Conservation (phyloP, 2,113 vertebrate genomes). For the Muntiacus reevesi region DNA sequence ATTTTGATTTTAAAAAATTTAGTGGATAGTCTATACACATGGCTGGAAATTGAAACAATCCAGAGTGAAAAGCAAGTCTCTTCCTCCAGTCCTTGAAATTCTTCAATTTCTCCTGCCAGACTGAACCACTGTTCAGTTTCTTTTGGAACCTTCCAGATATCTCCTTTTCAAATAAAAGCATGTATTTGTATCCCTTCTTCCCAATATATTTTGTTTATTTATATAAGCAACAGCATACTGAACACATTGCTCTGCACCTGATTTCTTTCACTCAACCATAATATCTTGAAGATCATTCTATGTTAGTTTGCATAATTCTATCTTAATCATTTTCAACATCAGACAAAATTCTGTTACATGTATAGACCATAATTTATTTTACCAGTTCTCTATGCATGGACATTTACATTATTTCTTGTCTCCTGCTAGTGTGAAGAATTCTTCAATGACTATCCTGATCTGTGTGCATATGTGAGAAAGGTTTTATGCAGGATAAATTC, state of each 20-base stretch:
- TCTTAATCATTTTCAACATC: not conserved
- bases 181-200: not conserved
- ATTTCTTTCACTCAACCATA: not conserved
- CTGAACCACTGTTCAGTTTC: not conserved
- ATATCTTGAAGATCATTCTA: not conserved
- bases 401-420: not conserved
- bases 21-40: not conserved
- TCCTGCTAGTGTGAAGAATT: not conserved
- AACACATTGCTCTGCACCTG: not conserved
- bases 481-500: not conserved
- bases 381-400: not conserved
- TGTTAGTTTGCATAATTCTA: not conserved
- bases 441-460: not conserved
- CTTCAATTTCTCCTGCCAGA: not conserved
- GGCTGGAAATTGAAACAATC: not conserved
- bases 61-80: not conserved
- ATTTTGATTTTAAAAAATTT: not conserved
- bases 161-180: constrained; percentile 13
- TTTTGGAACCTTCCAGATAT: not conserved
- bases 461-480: not conserved
- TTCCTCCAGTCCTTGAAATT: not conserved
- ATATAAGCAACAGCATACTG: not conserved
- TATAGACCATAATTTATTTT: not conserved
- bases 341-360: not conserved
- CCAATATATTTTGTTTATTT: not conserved